Percentiles rank a stretch among this genome's conserved stretches.
phyloP scores from a whole-genome alignment of 2,113 vertebrate genomes.

The Junco hyemalis region DNA sequence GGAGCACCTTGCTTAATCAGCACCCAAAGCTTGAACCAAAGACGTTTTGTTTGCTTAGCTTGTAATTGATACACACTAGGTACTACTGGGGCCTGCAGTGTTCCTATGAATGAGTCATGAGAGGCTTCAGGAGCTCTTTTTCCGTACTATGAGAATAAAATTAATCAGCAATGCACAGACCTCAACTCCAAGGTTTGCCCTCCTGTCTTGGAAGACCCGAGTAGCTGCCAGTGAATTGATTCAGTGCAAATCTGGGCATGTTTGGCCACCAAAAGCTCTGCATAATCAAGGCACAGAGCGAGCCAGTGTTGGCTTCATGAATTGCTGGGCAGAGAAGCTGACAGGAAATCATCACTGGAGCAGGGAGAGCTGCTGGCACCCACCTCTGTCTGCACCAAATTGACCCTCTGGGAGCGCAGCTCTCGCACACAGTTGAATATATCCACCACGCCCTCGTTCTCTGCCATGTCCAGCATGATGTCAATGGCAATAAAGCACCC shows the following conservation, averaged over 20 bases:
- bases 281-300: neutral
- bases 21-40: neutral
- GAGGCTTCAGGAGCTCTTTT: neutral
- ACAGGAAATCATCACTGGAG: neutral
- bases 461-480: constrained; percentile 99
- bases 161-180: constrained; percentile 7
- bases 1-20: neutral
- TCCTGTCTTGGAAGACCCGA: neutral
- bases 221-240: neutral
- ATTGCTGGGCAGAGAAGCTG: neutral
- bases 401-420: constrained; percentile 93
- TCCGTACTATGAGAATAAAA: neutral
- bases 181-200: neutral
- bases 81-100: neutral
- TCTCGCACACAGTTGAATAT: constrained; percentile 99
- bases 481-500: constrained; percentile 97
- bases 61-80: neutral
- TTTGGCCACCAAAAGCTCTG: neutral
- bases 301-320: neutral
- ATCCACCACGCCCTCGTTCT: constrained; percentile 96
- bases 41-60: neutral
- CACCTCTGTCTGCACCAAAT: constrained; percentile 97
- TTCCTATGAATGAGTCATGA: neutral
- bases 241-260: neutral
- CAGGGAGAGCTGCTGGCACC: constrained; percentile 25